Base-by-base conservation (phyloP, 2,113 vertebrate species). In the Psophia crepitans region DNA sequence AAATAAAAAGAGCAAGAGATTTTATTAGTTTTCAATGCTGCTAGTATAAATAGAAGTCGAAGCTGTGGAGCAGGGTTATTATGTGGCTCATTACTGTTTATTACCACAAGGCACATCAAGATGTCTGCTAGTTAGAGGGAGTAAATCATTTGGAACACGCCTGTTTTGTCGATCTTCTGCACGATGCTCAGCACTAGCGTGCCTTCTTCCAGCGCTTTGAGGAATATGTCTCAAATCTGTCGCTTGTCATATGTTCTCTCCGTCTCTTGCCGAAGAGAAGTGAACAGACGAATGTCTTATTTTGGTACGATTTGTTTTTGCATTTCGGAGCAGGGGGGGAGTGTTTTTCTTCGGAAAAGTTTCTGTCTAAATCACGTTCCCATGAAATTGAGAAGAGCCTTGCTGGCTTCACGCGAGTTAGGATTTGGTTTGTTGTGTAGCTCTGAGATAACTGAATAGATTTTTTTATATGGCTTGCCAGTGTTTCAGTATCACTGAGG, bases 221-320 rank as follows among this genome's bases (percentile, higher is more conserved):
- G 94, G 89, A 88, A 53, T 32, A 9, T 28, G 12, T 65, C 95
- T 82, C 35, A 91, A 94, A 91, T 65, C 94, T 88, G 89, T 33
- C 46, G 11, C 69, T 32, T 93, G 91, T 96, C 91, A 46, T 89
- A 37, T 89, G 93, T 54, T 94, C 89, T 69, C 74, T 60, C 60
- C 1, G 0, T 35, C 35, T 85, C 87, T 33, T 66, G 90, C 79
- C 6, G 61, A 71, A 88, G 66, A 86, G 85, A 79, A 56, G 53
- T 0, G 74, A 97, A 93, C 94, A 96, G 96, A 97, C 5, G 49
- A 79, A 21, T 22, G 44, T 53, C 80, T 96, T 96, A 95, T 94
- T 97, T 95, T 92, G 91, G 83, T 92, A 32, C 3, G 5, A 35
- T 74, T 95, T 92, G 91, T 22, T 93, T 87, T 84, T 89, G 57